Base-by-base conservation (phyloP, 2,888 invertebrate genomes). In the Steinernema hermaphroditum region DNA sequence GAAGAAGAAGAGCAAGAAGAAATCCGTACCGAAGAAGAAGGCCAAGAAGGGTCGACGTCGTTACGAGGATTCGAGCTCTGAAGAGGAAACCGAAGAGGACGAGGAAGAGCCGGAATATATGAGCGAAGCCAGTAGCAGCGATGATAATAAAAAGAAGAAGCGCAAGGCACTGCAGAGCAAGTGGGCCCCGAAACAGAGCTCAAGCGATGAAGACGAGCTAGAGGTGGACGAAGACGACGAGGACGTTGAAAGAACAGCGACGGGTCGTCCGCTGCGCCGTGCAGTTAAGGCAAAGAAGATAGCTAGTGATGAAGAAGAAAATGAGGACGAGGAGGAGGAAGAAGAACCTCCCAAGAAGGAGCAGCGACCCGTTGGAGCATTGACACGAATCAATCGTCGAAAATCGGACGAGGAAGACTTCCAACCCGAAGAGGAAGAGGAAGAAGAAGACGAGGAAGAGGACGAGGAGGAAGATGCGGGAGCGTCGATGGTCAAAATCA, bases 251-350 rank as follows among this genome's bases (percentile, higher is more conserved):
- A 68, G 29, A 6, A 79, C 76, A 12, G 73, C 73, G 27, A 70
- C 75, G 14, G 79, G 80, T 6, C 71, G 80, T 16, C 81, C 80
- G 12, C 72, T 81, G 50, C 71, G 80, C 9, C 62, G 72, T 4
- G 81, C 81, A 9, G 80, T 77, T 69, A 72, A 19, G 69, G 69
- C 16, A 43, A 69, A 34, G 70, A 69, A 16, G 74, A 73, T 44
- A 41, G 69, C 69, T 2, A 27, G 22, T 22, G 44, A 44, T 32
- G 19, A 34, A 24, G 70, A 70, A 29, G 27, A 68, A 4, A 72
- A 72, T 14, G 75, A 32, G 22, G 68, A 68, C 8, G 75, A 76
- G 16, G 71, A 70, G 29, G 73, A 68, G 22, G 70, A 41, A 4
- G 72, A 19, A 12, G 49, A 62, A n/a, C 14, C n/a, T 24, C 68